Evolutionary conservation across 2,113 vertebrate species (phyloP).

Genomic region (Eulemur rufifrons): DNA sequence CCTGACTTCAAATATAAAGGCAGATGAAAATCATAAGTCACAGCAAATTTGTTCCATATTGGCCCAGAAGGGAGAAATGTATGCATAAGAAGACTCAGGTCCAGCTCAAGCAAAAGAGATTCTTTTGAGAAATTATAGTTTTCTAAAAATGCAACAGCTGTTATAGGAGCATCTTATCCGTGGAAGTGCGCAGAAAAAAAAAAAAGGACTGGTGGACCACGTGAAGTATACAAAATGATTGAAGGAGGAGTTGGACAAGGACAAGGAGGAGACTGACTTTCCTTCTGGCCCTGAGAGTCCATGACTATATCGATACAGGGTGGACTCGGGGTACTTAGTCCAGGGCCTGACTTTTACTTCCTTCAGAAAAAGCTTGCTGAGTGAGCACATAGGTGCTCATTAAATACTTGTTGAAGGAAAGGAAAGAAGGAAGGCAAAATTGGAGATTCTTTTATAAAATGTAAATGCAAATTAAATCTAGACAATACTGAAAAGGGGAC

Average conservation of each 20-base stretch:
- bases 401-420: background rate
- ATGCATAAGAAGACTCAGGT: background rate
- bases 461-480: background rate
- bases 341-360: background rate
- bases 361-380: background rate
- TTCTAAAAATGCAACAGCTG: background rate
- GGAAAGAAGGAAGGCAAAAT: background rate
- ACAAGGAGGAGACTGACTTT: no score
- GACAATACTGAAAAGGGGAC: background rate
- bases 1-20: background rate
- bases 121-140: background rate
- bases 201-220: background rate
- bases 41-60: background rate
- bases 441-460: background rate
- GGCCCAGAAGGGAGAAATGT: background rate
- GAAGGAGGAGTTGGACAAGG: background rate
- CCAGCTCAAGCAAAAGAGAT: background rate
- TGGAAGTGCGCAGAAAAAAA: background rate
- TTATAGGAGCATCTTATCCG: background rate
- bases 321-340: background rate
- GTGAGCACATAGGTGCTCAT: background rate
- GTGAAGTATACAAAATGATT: background rate
- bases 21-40: background rate
- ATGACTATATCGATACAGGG: background rate
- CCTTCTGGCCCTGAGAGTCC: background rate